Base-by-base conservation (phyloP, 2,888 invertebrate genomes). In the Deroplatys truncata region DNA sequence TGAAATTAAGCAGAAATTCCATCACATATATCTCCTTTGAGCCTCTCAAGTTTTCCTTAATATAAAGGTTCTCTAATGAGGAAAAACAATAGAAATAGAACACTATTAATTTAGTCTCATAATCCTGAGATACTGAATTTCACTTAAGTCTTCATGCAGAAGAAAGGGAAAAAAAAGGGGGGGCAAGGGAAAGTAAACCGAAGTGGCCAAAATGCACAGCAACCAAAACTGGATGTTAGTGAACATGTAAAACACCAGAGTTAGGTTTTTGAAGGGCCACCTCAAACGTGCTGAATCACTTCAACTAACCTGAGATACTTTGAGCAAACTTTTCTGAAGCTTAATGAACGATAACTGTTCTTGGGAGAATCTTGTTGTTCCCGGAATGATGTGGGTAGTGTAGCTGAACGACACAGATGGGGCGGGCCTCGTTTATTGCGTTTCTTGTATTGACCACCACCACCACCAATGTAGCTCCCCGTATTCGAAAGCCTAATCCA, bases 221-320 rank as follows among this genome's bases (percentile, higher is more conserved):
- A 43, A 43, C 43, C 43, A 43, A 43, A 43, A 13, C 43, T 43
- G 43, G 43, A 13, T 43, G 56, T 72, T 72, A 72, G 56, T 72
- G 20, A 72, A 72, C 56, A 72, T 72, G 7, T 16, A 72, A 72
- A 72, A 20, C 56, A 72, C 56, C 20, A 72, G 56, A 20, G 56
- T 72, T 72, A 72, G 56, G 25, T 2, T 72, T 72, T 16, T 72
- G 56, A 72, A 72, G 25, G 56, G 56, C 56, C 25, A 72, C 25
- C 1, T 25, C 56, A 84, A 25, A 29, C 82, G 35, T 29, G 56
- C 56, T 25, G 72, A 49, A 85, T 28, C 88, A 85, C 31, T 35
- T 43, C 5, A 28, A 89, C 89, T 89, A 86, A 89, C 89, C 89
- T 89, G 86, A 89, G 28, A 28, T 86, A 56, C 28, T 89, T 89